Base-by-base conservation (phyloP, 2,113 vertebrate genomes). In the Petrocephalus zakoni region DNA sequence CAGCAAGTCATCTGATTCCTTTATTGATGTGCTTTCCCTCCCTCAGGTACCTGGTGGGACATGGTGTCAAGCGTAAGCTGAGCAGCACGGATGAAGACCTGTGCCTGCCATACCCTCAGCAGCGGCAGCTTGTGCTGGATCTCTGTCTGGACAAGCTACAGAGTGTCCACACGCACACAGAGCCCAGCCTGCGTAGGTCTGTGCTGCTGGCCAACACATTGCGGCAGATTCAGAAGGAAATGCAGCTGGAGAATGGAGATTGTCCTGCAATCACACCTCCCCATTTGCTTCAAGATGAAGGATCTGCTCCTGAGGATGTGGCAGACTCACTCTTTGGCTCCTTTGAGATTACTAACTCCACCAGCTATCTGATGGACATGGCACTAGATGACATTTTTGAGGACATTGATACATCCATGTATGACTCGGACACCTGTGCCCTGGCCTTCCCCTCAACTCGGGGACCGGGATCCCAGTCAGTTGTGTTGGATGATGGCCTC, bases 401-500 rank as follows among this genome's bases (percentile, higher is more conserved):
- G 91, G 96, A 96, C 92, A 96, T 96, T 78, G 96, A 96, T 91
- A 96, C 96, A 78, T 96, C 96, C 2, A 96, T 96, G 96, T 96
- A 96, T 10, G 96, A 96, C 88, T 93, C 95, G 2, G 96, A 96
- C 91, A 93, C 95, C 5, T 94, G 95, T 1, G 90, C 87, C 49
- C 93, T 96, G 90, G 92, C 94, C 0, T 88, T 93, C 13, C 91
- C 93, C 86, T 89, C 89, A 85, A 0, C 91, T 90, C 91, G 91
- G 88, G 90, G 88, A 1, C 29, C 51, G 2, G 87, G 83, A 4
- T 22, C 51, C 21, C 72, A 72, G 1, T 64, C 51, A 7, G 49
- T 10, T n/a, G 9, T 92, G 82, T 52, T 89, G 17, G 95, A 96
- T 55, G 95, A 96, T 72, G 91, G 92, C 0, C 89, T 95, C 88